Evolutionary conservation across 2,113 vertebrate genomes (phyloP).

Genomic region (Ginglymostoma cirratum): DNA sequence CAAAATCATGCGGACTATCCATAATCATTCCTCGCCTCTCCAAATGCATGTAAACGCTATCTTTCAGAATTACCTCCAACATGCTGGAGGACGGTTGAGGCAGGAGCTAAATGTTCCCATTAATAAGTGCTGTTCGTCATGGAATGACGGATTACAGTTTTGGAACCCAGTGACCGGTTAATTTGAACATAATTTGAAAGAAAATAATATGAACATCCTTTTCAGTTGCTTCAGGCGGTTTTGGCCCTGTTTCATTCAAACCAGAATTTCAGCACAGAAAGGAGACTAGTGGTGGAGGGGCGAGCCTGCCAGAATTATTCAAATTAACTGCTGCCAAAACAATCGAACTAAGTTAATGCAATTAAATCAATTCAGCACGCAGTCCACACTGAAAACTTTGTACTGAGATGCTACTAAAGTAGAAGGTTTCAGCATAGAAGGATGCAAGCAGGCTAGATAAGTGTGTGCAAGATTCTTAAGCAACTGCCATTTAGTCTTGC

Average conservation of each 20-base stretch:
- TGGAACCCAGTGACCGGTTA: neutral
- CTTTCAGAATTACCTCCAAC: no score
- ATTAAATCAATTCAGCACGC: neutral
- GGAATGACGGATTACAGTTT: neutral
- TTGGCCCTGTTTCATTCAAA: neutral
- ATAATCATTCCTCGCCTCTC: no score
- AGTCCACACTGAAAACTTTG: neutral
- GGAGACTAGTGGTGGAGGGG: neutral
- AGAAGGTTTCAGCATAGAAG: neutral
- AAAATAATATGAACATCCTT: neutral
- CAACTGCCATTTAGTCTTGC: neutral
- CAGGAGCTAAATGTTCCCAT: neutral
- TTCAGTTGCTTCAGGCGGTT: neutral
- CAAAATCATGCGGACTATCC: no score
- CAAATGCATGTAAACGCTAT: no score
- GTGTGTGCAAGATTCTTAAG: neutral
- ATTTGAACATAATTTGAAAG: neutral
- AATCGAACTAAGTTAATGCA: neutral
- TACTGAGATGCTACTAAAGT: neutral
- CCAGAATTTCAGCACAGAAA: neutral
- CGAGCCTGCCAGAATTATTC: neutral
- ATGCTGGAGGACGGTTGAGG: neutral
- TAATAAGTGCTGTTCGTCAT: neutral
- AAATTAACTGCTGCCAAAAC: neutral
- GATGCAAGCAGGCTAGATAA: neutral